Base-by-base conservation (phyloP, 2,888 invertebrate species). In the Merodon equestris region DNA sequence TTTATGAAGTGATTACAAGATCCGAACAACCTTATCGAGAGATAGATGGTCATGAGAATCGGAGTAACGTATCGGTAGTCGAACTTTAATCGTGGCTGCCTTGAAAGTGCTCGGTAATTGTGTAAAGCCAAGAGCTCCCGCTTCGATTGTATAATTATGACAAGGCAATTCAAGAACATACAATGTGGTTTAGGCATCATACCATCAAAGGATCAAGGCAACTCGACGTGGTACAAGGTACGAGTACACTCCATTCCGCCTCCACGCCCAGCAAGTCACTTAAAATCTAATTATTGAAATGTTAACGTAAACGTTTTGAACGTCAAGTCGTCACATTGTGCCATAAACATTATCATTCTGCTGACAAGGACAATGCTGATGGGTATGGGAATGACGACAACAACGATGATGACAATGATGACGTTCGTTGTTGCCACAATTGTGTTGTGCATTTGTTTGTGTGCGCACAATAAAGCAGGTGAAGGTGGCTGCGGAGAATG, bases 231-330 rank as follows among this genome's bases (percentile, higher is more conserved):
- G 27, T 27, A 27, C 27, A 27, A 27, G 27, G 27, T 27, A 27
- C 27, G 27, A 27, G 27, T 27, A 27, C 27, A 27, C 27, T 27
- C 7, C 27, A 27, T 27, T 27, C 27, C 7, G 27, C 27, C 27
- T 27, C 3, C 7, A 1, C 14, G 34, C 10, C 50, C 7, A 13
- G 53, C 17, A 19, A 63, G 61, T 74, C 61, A 68, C 57, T 77
- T 77, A 77, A 77, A 77, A 77, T 63, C 67, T 68, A 68, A 77
- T 77, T 77, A 73, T 73, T 63, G 73, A 77, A 77, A 77, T 73
- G 77, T 57, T 63, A 72, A 73, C 67, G 73, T 77, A 72, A 72
- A 68, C 73, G 73, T 68, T 77, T 68, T 68, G 73, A 73, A 67
- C 51, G 68, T 57, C 14, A 67, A 72, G 54, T 67, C 71, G 57